A percentile compares a stretch with the other conserved stretches of the same genome.
Conservation (phyloP, 2,113 vertebrate genomes). For the Zapornia atra region DNA sequence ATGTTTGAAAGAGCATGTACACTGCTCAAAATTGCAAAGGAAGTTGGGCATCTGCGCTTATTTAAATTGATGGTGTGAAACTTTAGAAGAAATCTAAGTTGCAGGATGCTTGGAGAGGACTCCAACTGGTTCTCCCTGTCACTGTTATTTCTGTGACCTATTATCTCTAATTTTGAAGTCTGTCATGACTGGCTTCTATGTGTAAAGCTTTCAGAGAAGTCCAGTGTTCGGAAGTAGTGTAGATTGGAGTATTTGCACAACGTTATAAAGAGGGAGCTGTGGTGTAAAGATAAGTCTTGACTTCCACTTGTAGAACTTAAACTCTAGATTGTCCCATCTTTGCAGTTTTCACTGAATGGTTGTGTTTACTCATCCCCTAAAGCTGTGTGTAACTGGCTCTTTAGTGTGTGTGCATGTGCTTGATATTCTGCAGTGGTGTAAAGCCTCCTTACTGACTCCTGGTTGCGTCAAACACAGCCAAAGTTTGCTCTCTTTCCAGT, state of each 20-base stretch:
- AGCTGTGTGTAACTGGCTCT: not conserved
- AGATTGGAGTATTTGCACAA: not conserved
- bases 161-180: not conserved
- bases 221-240: not conserved
- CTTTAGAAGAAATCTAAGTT: not conserved
- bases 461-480: not conserved
- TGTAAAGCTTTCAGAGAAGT: not conserved
- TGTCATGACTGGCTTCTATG: not conserved
- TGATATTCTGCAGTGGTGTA: not conserved
- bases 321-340: not conserved
- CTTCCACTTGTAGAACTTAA: not conserved
- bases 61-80: not conserved
- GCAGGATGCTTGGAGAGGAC: not conserved
- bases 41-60: not conserved
- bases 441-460: not conserved
- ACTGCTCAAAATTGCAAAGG: not conserved
- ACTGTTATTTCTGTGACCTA: not conserved
- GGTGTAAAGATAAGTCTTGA: not conserved
- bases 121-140: not conserved
- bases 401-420: not conserved
- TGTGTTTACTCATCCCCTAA: not conserved
- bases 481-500: not conserved
- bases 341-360: not conserved
- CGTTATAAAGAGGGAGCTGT: not conserved
- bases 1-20: not conserved